Base-by-base conservation (phyloP, 2,113 vertebrate genomes). In the Aspidoscelis tigris region DNA sequence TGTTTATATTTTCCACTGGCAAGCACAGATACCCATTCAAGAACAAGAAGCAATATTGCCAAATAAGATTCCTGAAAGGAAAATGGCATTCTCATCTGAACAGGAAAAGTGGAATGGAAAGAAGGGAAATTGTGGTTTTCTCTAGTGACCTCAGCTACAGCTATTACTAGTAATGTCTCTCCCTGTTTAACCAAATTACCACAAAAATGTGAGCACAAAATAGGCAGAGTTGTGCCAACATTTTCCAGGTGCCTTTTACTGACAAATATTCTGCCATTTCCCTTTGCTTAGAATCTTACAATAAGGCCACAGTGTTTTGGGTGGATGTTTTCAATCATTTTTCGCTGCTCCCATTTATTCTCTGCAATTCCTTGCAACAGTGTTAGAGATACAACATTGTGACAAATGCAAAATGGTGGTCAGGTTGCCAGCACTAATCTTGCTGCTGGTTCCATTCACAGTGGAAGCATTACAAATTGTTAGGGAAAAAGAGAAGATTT, bases 1-100 rank as follows among this genome's bases (percentile, higher is more conserved):
- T 24, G 72, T 76, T 14, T 75, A 39, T 84, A 24, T 47, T 81
- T 81, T 69, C 87, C 86, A 78, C 22, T 76, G 88, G 24, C 72
- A 84, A 84, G 81, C 84, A 77, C 1, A 0, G 61, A 83, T 58
- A 86, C 16, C 12, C 0, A 74, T 74, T 82, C n/a, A 16, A 1
- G 20, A 16, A 2, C n/a, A 26, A 14, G 53, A 70, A 41, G 14
- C 8, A 20, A 8, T 2, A 22, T 78, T 70, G 39, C n/a, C 16
- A 70, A 16, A 1, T 33, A 26, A 69, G 53, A 14, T 47, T 26
- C 50, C 69, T n/a, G 72, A 4, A 11, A 11, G 33, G 9, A 10
- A 41, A 72, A 58, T n/a, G n/a, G 41, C 4, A 39, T 44, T n/a
- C 21, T 26, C 53, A 7, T 81, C 53, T 20, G 70, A 61, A 64